Conservation (phyloP, 2,113 vertebrate species). For the Grus americana region DNA sequence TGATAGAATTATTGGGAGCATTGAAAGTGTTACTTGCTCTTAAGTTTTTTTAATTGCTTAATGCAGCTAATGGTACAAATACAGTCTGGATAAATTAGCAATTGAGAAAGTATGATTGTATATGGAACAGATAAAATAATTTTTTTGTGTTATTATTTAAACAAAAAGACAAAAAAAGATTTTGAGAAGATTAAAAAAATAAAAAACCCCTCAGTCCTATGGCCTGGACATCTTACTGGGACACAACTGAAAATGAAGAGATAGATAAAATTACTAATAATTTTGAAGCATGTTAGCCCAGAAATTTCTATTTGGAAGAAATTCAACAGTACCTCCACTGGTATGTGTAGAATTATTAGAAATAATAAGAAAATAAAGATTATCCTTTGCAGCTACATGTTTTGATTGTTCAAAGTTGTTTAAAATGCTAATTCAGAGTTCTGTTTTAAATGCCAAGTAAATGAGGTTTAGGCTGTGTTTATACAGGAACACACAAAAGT, state of each 20-base stretch:
- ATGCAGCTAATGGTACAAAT: neutral
- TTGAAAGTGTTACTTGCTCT: neutral
- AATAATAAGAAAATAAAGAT: neutral
- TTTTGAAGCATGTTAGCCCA: neutral
- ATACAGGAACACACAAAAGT: neutral
- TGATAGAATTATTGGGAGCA: neutral
- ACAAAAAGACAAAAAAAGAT: neutral
- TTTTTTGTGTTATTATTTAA: neutral
- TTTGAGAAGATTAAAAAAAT: neutral
- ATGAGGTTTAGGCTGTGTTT: neutral
- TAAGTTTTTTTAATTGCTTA: neutral
- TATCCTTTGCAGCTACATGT: neutral
- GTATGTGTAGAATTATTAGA: neutral
- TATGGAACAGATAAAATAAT: neutral
- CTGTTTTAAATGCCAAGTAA: neutral
- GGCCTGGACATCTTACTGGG: neutral
- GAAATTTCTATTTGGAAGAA: neutral
- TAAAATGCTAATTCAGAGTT: neutral
- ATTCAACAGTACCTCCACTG: neutral
- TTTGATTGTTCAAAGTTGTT: neutral
- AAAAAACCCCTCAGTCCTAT: neutral
- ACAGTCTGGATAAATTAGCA: neutral
- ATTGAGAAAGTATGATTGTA: neutral
- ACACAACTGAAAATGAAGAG: neutral
- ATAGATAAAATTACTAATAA: neutral